Evolutionary conservation across 1,140 invertebrate genomes (phyloP), one percentile per base, ranked within the genome.

Genomic region (Drosophila serrata): DNA sequence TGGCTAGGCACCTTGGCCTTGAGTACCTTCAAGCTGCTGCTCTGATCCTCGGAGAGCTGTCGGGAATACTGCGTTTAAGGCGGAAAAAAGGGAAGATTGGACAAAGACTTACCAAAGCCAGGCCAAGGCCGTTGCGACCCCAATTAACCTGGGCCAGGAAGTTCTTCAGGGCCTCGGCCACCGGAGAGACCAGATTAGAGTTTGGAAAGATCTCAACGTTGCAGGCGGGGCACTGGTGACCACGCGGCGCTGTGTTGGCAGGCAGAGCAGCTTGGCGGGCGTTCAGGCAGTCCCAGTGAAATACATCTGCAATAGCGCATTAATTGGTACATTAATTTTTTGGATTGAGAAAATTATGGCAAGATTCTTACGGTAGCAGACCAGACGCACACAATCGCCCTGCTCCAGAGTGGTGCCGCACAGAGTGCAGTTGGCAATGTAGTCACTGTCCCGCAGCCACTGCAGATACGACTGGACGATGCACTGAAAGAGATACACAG

Each of bases 361-460:
- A 2, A 12, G 6, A 24, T 63, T 19, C 95, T 95, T 94, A 95
- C 95, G 97, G 93, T 98, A 98, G 93, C 98, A 98, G 48, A 96
- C 95, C 53, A 98, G 94, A 78, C 97, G 94, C 68, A 99, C 96
- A 93, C 98, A 99, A 91, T 98, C 97, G 63, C 96, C 96, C 79
- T 96, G 94, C 69, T 94, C 95, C 57, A 99, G 93, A 72, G 95
- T 95, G 82, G 96, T 95, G 29, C 95, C 95, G 92, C 98, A 99
- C 13, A 99, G 93, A 82, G 95, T 95, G 94, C 98, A 99, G 74
- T 96, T 95, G 24, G 98, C 96, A 93, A 98, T 97, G 93, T 98
- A 99, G 93, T 99, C 98, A 93, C 97, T 98, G 93, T 99, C 98
- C 94, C 99, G 97, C 45, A 99, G 94, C 99, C 99, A 99, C 92